Evolutionary conservation across 2,888 invertebrate genomes (phyloP).

Genomic region (Parnassius orleans): DNA sequence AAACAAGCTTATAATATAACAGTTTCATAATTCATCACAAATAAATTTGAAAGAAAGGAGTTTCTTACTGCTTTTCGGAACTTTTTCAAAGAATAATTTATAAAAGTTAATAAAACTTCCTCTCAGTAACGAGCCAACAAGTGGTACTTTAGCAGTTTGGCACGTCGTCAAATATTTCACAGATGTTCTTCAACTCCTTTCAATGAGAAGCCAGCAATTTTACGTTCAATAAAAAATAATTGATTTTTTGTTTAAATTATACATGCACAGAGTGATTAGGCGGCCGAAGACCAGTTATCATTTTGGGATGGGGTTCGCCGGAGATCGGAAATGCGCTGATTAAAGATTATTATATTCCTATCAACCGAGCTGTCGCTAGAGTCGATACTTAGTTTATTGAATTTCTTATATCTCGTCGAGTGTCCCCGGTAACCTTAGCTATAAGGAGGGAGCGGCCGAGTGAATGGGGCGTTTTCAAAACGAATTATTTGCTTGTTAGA

Average conservation of each 20-base stretch:
- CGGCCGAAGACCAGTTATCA: no score
- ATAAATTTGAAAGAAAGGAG: no score
- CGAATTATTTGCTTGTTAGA: neutral
- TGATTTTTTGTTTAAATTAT: no score
- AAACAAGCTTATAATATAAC: no score
- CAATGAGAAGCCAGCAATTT: neutral
- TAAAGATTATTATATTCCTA: neutral
- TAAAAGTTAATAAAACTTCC: slow-evolving; percentile 2
- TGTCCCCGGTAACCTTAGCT: neutral
- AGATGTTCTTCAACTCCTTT: neutral
- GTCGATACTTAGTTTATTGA: neutral
- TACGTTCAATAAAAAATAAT: neutral
- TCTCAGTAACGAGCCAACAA: slow-evolving; percentile 1
- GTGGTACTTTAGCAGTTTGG: neutral
- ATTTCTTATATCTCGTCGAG: neutral
- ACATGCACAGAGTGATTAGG: no score
- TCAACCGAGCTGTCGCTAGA: neutral
- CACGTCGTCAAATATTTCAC: neutral
- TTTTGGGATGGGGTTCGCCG: neutral
- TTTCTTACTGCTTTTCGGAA: no score
- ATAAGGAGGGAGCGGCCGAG: slow-evolving; percentile 2
- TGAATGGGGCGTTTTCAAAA: slow-evolving; percentile 1
- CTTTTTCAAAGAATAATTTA: neutral
- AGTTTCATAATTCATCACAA: no score
- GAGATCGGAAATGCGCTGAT: neutral